Evolutionary conservation across 2,888 invertebrate genomes (phyloP).

Genomic region (Diarsia rubi): DNA sequence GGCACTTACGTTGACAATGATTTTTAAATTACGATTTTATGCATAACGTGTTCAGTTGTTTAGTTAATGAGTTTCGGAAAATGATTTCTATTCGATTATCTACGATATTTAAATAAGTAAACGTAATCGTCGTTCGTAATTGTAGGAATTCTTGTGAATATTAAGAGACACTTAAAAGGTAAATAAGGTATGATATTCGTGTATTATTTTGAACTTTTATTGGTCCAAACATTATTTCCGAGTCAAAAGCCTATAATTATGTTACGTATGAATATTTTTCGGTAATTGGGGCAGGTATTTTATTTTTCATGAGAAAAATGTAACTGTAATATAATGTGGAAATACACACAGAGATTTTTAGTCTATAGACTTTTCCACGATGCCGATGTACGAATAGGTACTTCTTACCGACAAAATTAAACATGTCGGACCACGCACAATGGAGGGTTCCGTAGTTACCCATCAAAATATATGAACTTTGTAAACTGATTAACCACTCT

Average conservation of each 20-base stretch:
- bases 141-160: not conserved
- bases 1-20: conserved; percentile 34
- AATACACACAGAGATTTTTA: not conserved
- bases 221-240: conserved; percentile 16
- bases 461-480: too few relatives aligned
- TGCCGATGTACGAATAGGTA: too few relatives aligned
- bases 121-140: not conserved
- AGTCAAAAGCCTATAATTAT: conserved; percentile 17
- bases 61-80: not conserved
- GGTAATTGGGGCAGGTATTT: conserved; percentile 2
- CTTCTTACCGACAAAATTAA: too few relatives aligned
- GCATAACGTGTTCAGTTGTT: not conserved
- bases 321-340: not conserved
- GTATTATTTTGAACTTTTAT: not conserved
- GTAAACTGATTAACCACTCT: too few relatives aligned
- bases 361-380: not conserved
- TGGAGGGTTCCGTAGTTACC: too few relatives aligned
- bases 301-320: not conserved
- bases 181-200: conserved; percentile 19
- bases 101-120: not conserved
- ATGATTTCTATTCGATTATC: not conserved
- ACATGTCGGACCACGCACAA: too few relatives aligned
- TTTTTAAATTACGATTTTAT: not conserved
- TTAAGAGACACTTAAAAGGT: conserved; percentile 23
- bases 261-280: not conserved